These are phyloP conservation scores for Catostylus mosaicus DNA, from an alignment of 30 jellyfish, hydroid and myxozoan species.

Conservation along the genomic window DNA sequence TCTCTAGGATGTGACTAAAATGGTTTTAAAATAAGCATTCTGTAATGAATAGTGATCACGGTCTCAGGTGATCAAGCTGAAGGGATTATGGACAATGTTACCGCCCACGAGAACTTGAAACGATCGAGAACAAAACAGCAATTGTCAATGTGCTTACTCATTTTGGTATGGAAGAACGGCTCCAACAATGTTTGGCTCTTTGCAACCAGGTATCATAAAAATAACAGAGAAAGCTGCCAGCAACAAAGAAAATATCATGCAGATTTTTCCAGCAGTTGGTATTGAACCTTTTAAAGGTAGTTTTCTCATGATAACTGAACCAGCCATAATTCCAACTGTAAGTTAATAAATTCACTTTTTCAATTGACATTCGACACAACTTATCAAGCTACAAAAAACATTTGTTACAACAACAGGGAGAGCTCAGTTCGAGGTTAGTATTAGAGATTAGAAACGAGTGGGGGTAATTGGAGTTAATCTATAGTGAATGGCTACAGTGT, in stretches of 20 bases:
- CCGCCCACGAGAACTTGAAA: neutral
- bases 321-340: conserved; percentile 87
- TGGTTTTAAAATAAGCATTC: no score
- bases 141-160: conserved; percentile 74
- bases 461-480: no score
- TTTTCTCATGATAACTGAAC: conserved; percentile 79
- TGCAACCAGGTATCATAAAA: conserved; percentile 95
- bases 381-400: no score
- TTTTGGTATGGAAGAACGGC: conserved; percentile 75
- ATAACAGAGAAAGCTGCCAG: conserved; percentile 36
- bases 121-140: neutral
- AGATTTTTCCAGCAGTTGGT: conserved; percentile 66
- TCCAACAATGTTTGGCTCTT: conserved; percentile 82
- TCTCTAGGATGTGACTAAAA: no score
- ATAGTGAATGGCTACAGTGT: no score
- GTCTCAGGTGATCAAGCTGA: no score
- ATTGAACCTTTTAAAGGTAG: conserved; percentile 67
- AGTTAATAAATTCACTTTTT: neutral
- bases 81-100: no score
- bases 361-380: no score
- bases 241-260: conserved; percentile 59
- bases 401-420: no score
- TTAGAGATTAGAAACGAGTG: no score
- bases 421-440: no score
- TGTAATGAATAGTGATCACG: no score